Evolutionary conservation across 2,888 invertebrate genomes (phyloP).

Genomic region (Ferrisia virgata): DNA sequence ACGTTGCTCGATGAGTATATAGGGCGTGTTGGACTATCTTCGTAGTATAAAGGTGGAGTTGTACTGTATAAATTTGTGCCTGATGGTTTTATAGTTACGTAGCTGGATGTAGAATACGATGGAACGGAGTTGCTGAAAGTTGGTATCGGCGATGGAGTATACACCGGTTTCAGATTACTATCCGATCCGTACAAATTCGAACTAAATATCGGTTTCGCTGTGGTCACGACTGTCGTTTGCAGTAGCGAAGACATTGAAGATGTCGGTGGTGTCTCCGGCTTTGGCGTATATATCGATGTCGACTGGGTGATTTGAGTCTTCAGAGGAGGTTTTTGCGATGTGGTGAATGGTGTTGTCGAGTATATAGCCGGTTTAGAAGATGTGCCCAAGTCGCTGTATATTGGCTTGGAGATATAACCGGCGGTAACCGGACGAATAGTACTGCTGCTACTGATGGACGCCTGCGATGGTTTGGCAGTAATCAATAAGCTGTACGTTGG

Average conservation of each 20-base stretch:
- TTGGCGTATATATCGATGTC: slow-evolving; percentile 23
- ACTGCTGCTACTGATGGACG: not conserved
- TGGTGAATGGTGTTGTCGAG: slow-evolving; percentile 46
- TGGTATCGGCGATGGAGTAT: slow-evolving; percentile 5
- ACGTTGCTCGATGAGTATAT: not conserved
- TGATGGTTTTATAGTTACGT: not conserved
- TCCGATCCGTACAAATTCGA: not conserved
- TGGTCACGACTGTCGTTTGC: slow-evolving; percentile 47
- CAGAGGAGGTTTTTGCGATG: slow-evolving; percentile 46
- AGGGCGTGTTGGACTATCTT: not conserved
- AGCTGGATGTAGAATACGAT: not conserved
- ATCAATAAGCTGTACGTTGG: slow-evolving; percentile 49
- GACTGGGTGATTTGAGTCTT: slow-evolving; percentile 46
- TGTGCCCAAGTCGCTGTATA: not conserved
- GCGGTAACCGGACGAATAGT: slow-evolving; percentile 37
- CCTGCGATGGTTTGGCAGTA: slow-evolving; percentile 48
- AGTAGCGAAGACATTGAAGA: not conserved
- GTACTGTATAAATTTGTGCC: not conserved
- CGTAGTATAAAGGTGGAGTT: not conserved
- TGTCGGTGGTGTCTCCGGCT: slow-evolving; percentile 22
- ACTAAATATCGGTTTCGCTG: slow-evolving; percentile 47
- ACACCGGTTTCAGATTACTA: not conserved
- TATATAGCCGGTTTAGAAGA: slow-evolving; percentile 29
- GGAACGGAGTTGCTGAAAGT: not conserved
- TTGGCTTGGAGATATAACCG: slow-evolving; percentile 48